Evolutionary conservation across 2,797 vertebrate genomes (phyloP).

Genomic region (Sebastes nivosus): DNA sequence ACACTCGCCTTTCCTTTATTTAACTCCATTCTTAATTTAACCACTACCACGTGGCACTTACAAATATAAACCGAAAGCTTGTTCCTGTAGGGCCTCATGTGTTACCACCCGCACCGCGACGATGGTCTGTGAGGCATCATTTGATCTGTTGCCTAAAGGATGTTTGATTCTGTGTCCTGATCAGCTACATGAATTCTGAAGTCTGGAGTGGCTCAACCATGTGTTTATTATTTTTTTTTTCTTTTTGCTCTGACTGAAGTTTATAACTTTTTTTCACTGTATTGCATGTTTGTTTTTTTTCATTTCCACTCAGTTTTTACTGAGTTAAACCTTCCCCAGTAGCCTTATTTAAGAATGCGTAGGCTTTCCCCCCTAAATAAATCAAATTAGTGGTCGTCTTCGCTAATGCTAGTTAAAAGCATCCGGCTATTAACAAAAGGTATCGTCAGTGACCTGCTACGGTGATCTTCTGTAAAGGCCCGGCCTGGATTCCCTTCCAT

Average conservation of each 20-base stretch:
- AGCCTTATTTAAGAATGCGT: constrained; percentile 27
- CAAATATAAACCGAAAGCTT: constrained; percentile 84
- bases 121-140: constrained; percentile 88
- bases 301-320: constrained; percentile 8
- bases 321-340: constrained; percentile 2
- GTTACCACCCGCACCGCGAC: constrained; percentile 74
- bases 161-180: constrained; percentile 46
- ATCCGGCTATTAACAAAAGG: background rate
- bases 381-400: background rate
- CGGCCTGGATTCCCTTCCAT: background rate
- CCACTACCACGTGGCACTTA: constrained; percentile 89
- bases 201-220: constrained; percentile 44
- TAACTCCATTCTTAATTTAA: constrained; percentile 82
- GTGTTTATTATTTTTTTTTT: constrained; percentile 47
- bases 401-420: background rate
- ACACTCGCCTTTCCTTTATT: constrained; percentile 68
- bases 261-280: constrained; percentile 27
- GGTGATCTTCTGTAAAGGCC: constrained; percentile 11
- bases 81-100: constrained; percentile 83
- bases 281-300: constrained; percentile 36
- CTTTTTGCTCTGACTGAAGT: constrained; percentile 40
- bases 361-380: background rate
- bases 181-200: constrained; percentile 44
- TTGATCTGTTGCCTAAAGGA: constrained; percentile 64
- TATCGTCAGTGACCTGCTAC: constrained; percentile 3